Percentiles rank a stretch among this genome's conserved stretches.
phyloP scores from a whole-genome alignment of 2,888 invertebrate genomes.

The Magallana nippona region DNA sequence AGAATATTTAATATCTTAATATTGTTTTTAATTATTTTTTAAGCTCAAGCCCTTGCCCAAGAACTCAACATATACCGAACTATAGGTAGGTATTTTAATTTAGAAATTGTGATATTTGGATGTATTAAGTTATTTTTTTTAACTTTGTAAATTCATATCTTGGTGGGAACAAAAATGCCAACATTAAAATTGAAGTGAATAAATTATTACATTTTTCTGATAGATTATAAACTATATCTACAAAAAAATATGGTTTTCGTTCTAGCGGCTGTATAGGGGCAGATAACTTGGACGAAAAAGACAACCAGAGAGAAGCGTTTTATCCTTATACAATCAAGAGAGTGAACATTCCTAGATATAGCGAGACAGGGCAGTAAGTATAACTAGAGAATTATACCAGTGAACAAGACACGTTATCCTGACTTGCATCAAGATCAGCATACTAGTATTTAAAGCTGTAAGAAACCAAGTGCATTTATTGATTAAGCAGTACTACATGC shows the following conservation, averaged over 20 bases:
- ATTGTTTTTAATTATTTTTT: slow-evolving; percentile 50
- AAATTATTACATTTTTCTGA: no score
- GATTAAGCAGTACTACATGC: no score
- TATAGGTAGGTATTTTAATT: slow-evolving; percentile 67
- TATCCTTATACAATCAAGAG: slow-evolving; percentile 74
- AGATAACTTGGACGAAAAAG: slow-evolving; percentile 74
- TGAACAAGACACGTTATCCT: no score
- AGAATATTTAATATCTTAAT: background rate
- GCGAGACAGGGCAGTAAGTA: slow-evolving; percentile 77
- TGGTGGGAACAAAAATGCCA: no score
- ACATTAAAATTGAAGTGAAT: no score
- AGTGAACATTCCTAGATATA: slow-evolving; percentile 68
- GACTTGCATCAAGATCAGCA: no score
- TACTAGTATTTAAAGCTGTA: no score
- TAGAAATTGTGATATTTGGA: background rate
- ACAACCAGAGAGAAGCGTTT: slow-evolving; percentile 72
- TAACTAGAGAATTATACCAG: background rate
- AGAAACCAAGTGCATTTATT: no score
- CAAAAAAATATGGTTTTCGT: no score
- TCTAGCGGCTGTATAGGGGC: slow-evolving; percentile 74
- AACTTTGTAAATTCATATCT: no score
- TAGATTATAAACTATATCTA: no score
- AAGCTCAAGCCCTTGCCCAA: slow-evolving; percentile 73
- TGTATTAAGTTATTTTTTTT: no score
- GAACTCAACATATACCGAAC: slow-evolving; percentile 74